Conservation (phyloP, 2,113 vertebrate genomes). For the Anser cygnoides region DNA sequence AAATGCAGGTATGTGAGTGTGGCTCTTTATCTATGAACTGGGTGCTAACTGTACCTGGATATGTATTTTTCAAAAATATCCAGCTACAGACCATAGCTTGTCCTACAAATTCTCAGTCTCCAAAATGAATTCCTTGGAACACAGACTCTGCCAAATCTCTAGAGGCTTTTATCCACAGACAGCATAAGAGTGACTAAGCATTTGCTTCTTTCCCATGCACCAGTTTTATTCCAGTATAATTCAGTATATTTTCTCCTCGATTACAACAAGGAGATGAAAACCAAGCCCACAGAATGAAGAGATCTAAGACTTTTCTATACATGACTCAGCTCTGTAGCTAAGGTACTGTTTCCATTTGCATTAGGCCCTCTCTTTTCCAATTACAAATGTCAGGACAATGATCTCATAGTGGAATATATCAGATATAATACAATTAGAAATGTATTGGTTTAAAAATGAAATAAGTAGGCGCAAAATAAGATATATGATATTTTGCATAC, state of each 20-base stretch:
- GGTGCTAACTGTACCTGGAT: background rate
- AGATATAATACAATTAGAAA: background rate
- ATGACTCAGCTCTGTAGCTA: background rate
- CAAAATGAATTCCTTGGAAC: background rate
- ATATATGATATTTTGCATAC: background rate
- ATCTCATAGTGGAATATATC: background rate
- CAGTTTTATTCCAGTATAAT: background rate
- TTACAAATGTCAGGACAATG: background rate
- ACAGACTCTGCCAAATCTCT: background rate
- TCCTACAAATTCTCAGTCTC: background rate
- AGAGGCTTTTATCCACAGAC: background rate
- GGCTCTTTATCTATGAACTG: background rate
- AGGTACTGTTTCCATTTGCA: background rate
- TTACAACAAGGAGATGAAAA: background rate
- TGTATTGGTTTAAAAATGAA: background rate
- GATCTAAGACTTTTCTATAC: background rate
- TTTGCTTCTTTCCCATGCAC: background rate
- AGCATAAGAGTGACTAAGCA: background rate
- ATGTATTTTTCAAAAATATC: background rate
- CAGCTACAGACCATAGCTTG: background rate
- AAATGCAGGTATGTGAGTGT: fast-evolving
- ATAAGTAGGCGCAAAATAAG: background rate
- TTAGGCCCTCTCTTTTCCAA: background rate
- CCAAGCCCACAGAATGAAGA: background rate
- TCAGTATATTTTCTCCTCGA: background rate